Conservation (phyloP, 2,797 vertebrate genomes). For the Schizothorax lantsangensis region DNA sequence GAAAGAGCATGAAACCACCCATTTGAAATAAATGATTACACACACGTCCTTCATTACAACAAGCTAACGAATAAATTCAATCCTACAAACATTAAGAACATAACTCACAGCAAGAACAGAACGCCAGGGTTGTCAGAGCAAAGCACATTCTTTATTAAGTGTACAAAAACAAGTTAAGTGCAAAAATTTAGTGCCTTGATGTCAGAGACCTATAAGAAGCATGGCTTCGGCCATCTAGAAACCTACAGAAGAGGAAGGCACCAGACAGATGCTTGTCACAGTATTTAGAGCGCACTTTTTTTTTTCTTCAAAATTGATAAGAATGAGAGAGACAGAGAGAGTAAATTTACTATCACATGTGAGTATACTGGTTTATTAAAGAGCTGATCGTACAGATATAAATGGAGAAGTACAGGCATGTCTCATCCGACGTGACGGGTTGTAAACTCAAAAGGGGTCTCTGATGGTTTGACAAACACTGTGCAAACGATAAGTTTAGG, state of each 20-base stretch:
- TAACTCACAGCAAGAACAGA: slow-evolving; percentile 24
- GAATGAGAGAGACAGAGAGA: slow-evolving; percentile 53
- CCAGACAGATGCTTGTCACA: slow-evolving; percentile 66
- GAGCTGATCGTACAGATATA: slow-evolving; percentile 21
- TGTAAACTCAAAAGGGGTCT: not conserved
- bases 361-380: slow-evolving; percentile 32
- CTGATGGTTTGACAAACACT: slow-evolving; percentile 3
- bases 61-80: not conserved
- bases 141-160: slow-evolving; percentile 82
- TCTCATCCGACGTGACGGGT: not conserved
- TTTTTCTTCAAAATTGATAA: slow-evolving; percentile 60
- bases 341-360: slow-evolving; percentile 43
- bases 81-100: not conserved
- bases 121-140: slow-evolving; percentile 64
- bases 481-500: slow-evolving; percentile 13
- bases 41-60: not conserved
- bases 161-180: slow-evolving; percentile 77
- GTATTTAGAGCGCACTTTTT: slow-evolving; percentile 67
- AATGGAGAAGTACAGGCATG: slow-evolving; percentile 20
- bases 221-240: slow-evolving; percentile 67
- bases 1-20: not conserved
- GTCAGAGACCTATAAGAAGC: slow-evolving; percentile 74
- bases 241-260: slow-evolving; percentile 59
- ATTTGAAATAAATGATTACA: not conserved
- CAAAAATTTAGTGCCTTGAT: slow-evolving; percentile 74